Evolutionary conservation across 2,888 invertebrate species (phyloP).

Genomic region (Autographa pulchrina): DNA sequence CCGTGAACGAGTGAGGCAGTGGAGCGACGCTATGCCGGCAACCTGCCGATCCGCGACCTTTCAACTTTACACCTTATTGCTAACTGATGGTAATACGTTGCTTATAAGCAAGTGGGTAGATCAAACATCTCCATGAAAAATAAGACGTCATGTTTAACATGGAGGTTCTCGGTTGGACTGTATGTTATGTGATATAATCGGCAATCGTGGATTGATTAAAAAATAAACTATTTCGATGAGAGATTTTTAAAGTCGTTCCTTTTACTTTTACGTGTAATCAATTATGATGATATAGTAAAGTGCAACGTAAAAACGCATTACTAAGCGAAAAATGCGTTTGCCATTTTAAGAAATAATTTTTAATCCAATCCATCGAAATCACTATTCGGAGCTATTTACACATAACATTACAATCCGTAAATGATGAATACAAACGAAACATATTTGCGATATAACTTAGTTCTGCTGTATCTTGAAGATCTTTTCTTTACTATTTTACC

Average conservation of each 20-base stretch:
- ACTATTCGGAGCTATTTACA: background rate
- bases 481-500: background rate
- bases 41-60: constrained; percentile 26
- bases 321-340: background rate
- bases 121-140: background rate
- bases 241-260: no score
- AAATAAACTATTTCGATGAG: no score
- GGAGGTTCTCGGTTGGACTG: no score
- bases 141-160: background rate
- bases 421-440: background rate
- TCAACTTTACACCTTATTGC: constrained; percentile 20
- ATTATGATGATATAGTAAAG: no score
- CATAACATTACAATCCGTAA: background rate
- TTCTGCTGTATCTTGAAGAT: background rate
- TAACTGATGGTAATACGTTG: background rate
- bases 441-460: background rate
- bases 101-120: background rate
- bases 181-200: no score
- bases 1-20: constrained; percentile 27
- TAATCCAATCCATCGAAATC: background rate
- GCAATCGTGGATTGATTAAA: no score
- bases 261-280: no score
- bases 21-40: constrained; percentile 29
- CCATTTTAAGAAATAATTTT: background rate
- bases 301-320: no score